Evolutionary conservation across 2,888 invertebrate genomes (phyloP).

Genomic region (Eurytoma adleriae): DNA sequence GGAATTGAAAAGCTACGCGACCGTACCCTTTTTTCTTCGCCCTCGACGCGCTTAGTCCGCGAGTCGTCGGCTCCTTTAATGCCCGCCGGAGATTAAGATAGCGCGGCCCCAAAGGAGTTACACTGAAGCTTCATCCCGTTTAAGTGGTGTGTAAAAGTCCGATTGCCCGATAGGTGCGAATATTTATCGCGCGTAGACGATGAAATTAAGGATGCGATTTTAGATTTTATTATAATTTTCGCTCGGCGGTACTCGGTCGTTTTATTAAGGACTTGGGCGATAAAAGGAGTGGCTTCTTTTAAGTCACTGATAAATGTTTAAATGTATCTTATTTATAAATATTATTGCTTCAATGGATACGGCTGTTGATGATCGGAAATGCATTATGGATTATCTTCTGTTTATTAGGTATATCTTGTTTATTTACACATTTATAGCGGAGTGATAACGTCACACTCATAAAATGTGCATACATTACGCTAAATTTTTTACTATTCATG

Average conservation of each 20-base stretch:
- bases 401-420: too few relatives aligned
- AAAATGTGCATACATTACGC: too few relatives aligned
- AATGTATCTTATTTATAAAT: too few relatives aligned
- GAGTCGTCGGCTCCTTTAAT: conserved; percentile 35
- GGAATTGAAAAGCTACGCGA: conserved; percentile 48
- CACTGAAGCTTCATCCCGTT: conserved; percentile 17
- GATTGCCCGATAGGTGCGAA: conserved; percentile 36
- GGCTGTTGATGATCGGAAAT: too few relatives aligned
- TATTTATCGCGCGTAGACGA: conserved; percentile 50
- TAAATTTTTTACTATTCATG: too few relatives aligned
- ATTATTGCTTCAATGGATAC: too few relatives aligned
- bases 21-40: conserved; percentile 26
- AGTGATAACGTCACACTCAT: too few relatives aligned
- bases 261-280: too few relatives aligned
- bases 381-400: too few relatives aligned
- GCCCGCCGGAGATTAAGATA: conserved; percentile 46
- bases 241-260: background rate
- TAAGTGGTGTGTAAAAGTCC: conserved; percentile 48
- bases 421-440: background rate
- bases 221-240: conserved; percentile 24
- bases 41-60: background rate
- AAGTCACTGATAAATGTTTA: too few relatives aligned
- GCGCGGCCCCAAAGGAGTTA: conserved; percentile 37
- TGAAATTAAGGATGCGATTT: conserved; percentile 24
- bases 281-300: too few relatives aligned